These are phyloP conservation scores for Andrena haemorrhoa DNA, from an alignment of 2,888 invertebrate species.

Conservation along the genomic window DNA sequence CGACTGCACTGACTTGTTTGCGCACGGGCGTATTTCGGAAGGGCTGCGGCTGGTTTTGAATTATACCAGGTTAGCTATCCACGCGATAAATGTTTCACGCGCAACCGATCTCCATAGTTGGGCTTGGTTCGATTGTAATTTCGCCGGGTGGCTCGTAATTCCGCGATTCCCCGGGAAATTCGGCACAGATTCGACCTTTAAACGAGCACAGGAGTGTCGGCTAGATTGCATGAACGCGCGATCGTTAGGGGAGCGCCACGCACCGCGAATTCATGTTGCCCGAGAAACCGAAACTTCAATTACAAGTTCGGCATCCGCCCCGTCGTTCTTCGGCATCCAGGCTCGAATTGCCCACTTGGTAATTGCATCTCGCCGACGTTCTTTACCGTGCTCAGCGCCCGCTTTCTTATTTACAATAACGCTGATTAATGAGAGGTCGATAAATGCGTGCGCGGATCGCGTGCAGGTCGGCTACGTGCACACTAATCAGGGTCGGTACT, in stretches of 20 bases:
- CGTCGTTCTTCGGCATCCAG: background rate
- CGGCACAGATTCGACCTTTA: conserved; percentile 10
- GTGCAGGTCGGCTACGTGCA: conserved; percentile 86
- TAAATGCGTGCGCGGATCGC: conserved; percentile 59
- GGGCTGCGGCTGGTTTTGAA: conserved; percentile 30
- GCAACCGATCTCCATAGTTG: conserved; percentile 36
- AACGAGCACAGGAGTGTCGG: background rate
- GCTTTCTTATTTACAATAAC: conserved; percentile 40
- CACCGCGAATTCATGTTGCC: conserved; percentile 6
- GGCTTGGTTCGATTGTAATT: conserved; percentile 38
- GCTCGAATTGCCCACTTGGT: background rate
- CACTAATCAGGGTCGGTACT: conserved; percentile 86
- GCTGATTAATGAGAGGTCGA: conserved; percentile 38
- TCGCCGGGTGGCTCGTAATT: conserved; percentile 8
- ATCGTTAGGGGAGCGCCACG: background rate
- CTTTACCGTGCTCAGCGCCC: background rate
- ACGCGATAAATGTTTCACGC: conserved; percentile 33
- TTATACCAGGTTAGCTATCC: conserved; percentile 21
- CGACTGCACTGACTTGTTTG: conserved; percentile 7
- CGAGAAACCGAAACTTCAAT: conserved; percentile 11
- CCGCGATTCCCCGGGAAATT: conserved; percentile 4
- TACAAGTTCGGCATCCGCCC: background rate
- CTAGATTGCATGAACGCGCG: background rate
- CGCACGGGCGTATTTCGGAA: background rate
- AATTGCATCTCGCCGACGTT: conserved; percentile 4